phyloP scores from a whole-genome alignment of 2,797 vertebrate genomes.

The Otus scops region DNA sequence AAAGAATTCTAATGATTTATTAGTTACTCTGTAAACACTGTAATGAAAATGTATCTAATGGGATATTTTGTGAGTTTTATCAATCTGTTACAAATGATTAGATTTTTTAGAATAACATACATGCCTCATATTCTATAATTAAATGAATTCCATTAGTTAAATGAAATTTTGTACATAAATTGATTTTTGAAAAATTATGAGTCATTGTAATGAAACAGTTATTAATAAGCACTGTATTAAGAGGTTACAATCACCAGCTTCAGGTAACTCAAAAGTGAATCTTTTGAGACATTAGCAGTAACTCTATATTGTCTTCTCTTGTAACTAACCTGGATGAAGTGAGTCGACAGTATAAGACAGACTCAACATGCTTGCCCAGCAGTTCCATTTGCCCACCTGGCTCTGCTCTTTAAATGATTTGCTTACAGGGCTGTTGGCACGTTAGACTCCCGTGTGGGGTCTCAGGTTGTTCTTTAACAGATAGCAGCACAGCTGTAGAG shows the following conservation, averaged over 20 bases:
- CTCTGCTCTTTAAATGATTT: neutral
- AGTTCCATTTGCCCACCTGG: neutral
- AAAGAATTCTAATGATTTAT: neutral
- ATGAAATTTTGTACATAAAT: conserved; percentile 14
- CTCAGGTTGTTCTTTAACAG: neutral
- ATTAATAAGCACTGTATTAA: neutral
- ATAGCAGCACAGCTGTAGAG: neutral
- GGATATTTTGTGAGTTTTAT: neutral
- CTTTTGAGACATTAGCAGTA: neutral
- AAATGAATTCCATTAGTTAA: conserved; percentile 45
- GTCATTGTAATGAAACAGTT: neutral
- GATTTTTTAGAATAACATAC: neutral
- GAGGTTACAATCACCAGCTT: neutral
- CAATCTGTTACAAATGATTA: neutral
- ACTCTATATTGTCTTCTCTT: neutral
- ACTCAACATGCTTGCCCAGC: neutral
- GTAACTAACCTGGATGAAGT: neutral
- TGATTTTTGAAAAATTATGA: neutral
- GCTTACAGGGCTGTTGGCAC: neutral
- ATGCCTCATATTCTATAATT: neutral
- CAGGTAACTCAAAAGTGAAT: neutral
- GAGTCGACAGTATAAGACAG: neutral
- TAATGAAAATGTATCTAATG: neutral
- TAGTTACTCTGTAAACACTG: neutral
- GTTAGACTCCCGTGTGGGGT: neutral